These are phyloP conservation scores for Epistrophe grossulariae DNA, from an alignment of 2,888 invertebrate species.

Conservation along the genomic window DNA sequence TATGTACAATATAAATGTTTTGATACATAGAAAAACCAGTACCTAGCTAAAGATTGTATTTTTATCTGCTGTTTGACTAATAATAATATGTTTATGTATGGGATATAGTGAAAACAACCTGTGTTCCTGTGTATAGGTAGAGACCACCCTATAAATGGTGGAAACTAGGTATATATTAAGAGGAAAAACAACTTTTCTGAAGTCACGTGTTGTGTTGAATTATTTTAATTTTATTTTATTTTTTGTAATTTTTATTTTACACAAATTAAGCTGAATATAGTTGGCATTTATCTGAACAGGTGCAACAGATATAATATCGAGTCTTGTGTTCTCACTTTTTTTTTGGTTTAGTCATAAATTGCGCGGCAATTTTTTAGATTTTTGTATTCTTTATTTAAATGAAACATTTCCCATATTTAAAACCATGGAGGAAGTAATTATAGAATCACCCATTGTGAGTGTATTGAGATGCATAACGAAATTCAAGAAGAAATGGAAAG, in stretches of 20 bases:
- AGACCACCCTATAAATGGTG: background rate
- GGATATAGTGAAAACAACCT: constrained; percentile 3
- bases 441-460: background rate
- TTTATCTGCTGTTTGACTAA: background rate
- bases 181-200: background rate
- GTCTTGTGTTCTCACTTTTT: background rate
- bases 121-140: constrained; percentile 2
- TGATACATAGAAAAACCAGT: constrained; percentile 62
- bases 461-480: constrained; percentile 1
- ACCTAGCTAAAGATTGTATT: background rate
- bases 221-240: background rate
- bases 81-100: background rate
- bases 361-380: constrained; percentile 17
- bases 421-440: background rate
- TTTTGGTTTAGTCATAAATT: constrained; percentile 9
- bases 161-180: background rate
- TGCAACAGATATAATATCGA: background rate
- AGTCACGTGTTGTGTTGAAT: constrained; percentile 35
- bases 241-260: background rate
- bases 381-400: constrained; percentile 3
- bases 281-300: background rate
- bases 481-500: constrained; percentile 36
- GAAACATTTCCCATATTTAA: background rate
- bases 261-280: background rate
- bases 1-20: background rate